These are phyloP conservation scores for Microctonus hyperodae DNA, from an alignment of 2,888 invertebrate species.

Conservation along the genomic window DNA sequence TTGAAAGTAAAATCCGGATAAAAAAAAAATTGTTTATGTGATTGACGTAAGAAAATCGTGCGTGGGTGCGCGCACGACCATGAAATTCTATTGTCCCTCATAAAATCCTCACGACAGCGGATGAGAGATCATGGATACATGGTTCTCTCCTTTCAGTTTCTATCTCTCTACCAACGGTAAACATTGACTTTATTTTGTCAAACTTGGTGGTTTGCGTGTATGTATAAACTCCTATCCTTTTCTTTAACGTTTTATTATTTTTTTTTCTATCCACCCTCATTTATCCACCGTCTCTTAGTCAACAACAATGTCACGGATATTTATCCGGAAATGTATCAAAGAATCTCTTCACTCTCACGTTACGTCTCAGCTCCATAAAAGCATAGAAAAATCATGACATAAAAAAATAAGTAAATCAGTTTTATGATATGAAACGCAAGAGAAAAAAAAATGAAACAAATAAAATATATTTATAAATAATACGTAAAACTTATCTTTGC, in stretches of 20 bases:
- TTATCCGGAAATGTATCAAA: background rate
- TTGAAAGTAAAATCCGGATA: background rate
- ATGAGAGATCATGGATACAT: constrained; percentile 19
- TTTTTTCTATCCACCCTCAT: background rate
- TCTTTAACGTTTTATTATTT: background rate
- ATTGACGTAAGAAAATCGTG: constrained; percentile 4
- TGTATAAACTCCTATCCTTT: background rate
- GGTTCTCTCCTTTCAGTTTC: background rate
- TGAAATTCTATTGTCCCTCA: constrained; percentile 24
- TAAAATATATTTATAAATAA: background rate
- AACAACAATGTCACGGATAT: background rate
- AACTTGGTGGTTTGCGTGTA: background rate
- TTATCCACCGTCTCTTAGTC: constrained; percentile 1
- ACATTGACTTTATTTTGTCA: constrained; percentile 13
- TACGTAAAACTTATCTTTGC: no score
- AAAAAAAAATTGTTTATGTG: background rate
- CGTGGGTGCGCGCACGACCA: background rate
- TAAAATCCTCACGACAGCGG: constrained; percentile 14
- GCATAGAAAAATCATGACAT: background rate
- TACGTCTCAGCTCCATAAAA: background rate
- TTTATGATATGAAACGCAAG: background rate
- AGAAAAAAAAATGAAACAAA: background rate
- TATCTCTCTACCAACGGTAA: background rate
- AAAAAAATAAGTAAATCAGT: background rate
- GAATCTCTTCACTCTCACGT: background rate